Percentiles rank a stretch among this genome's conserved stretches.
Evolutionary conservation across 2,888 invertebrate genomes (phyloP).

Genomic region (Diplolepis rosae): DNA sequence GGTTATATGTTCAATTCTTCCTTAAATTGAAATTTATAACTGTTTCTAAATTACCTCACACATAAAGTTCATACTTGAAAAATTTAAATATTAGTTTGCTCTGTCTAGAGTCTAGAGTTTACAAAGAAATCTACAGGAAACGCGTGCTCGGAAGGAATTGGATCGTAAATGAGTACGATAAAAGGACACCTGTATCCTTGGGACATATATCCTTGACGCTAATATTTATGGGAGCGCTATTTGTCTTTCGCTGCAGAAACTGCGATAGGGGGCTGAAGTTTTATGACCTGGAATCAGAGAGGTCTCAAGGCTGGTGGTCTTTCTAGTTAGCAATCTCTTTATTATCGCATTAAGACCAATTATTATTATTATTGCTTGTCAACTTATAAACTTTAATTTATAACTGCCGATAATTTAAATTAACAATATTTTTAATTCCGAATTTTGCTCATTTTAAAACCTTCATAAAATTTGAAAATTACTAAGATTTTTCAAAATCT

Average conservation of each 20-base stretch:
- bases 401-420: no score
- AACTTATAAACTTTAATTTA: slow-evolving; percentile 15
- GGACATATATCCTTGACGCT: slow-evolving; percentile 43
- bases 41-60: no score
- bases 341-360: slow-evolving; percentile 38
- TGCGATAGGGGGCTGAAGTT: slow-evolving; percentile 41
- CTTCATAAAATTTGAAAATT: no score
- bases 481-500: no score
- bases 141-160: slow-evolving; percentile 37
- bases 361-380: slow-evolving; percentile 38
- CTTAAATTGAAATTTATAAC: no score
- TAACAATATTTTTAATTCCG: no score
- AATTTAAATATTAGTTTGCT: not conserved
- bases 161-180: slow-evolving; percentile 55
- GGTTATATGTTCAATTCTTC: no score
- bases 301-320: slow-evolving; percentile 52
- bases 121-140: slow-evolving; percentile 51
- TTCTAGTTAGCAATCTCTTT: slow-evolving; percentile 46
- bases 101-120: not conserved
- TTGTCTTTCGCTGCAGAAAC: slow-evolving; percentile 41
- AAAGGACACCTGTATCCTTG: slow-evolving; percentile 63
- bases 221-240: slow-evolving; percentile 48
- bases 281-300: slow-evolving; percentile 48
- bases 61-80: not conserved
- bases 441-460: no score